Evolutionary conservation across 1,140 invertebrate genomes (phyloP).

Genomic region (Lamellibrachia luymesi): DNA sequence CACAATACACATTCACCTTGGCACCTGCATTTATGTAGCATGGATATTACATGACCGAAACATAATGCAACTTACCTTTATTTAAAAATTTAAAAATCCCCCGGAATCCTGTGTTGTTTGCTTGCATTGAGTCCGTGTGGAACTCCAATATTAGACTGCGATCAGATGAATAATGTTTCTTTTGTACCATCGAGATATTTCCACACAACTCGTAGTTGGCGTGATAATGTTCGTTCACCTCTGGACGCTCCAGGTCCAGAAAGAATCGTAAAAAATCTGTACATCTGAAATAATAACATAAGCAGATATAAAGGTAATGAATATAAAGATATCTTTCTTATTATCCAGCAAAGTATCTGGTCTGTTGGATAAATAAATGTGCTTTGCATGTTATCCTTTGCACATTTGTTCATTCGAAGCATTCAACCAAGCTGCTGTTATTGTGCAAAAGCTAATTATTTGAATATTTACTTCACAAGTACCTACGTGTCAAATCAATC

Average conservation of each 20-base stretch:
- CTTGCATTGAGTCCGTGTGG: conserved; percentile 64
- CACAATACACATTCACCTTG: neutral
- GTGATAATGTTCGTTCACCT: conserved; percentile 70
- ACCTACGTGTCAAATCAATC: too few relatives aligned
- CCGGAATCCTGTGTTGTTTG: conserved; percentile 73
- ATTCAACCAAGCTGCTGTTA: too few relatives aligned
- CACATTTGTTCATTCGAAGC: too few relatives aligned
- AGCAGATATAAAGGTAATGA: conserved; percentile 1
- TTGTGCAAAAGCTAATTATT: too few relatives aligned
- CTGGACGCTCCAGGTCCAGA: conserved; percentile 67
- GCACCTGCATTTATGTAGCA: neutral
- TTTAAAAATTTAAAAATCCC: conserved; percentile 80
- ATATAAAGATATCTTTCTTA: too few relatives aligned
- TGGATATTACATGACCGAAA: too few relatives aligned
- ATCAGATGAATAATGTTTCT: conserved; percentile 77
- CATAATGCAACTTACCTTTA: conserved; percentile 66
- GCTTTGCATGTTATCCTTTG: too few relatives aligned
- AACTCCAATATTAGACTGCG: conserved; percentile 79
- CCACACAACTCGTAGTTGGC: conserved; percentile 76
- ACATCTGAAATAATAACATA: conserved; percentile 66
- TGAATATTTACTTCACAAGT: too few relatives aligned
- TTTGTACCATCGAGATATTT: conserved; percentile 61
- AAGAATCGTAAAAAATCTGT: conserved; percentile 80
- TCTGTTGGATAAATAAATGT: too few relatives aligned
- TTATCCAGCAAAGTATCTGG: too few relatives aligned